Evolutionary conservation across 2,888 invertebrate genomes (phyloP).

Genomic region (Erebia epiphron): DNA sequence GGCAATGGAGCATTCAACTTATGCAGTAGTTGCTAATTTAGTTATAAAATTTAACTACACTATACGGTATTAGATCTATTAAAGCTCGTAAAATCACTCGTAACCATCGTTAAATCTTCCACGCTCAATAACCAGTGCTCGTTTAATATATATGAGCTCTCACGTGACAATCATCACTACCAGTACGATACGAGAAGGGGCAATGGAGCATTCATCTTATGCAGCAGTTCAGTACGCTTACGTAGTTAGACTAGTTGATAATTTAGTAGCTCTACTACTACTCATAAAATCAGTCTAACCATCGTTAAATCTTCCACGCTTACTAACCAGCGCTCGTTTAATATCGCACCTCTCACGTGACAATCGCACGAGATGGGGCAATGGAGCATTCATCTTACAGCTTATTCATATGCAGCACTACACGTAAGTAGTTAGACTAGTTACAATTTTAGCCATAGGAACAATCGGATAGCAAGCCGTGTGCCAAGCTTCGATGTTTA

Average conservation of each 20-base stretch:
- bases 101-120: too few relatives aligned
- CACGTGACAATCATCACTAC: constrained; percentile 27
- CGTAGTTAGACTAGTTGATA: constrained; percentile 45
- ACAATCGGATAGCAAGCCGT: constrained; percentile 52
- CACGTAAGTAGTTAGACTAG: constrained; percentile 42
- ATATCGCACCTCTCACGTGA: constrained; percentile 25
- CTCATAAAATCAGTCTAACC: too few relatives aligned
- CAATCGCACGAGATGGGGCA: constrained; percentile 21
- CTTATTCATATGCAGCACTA: constrained; percentile 33
- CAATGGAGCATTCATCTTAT: constrained; percentile 1
- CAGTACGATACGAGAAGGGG: constrained; percentile 23
- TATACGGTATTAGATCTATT: too few relatives aligned
- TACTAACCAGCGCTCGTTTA: too few relatives aligned
- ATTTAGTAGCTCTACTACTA: too few relatives aligned
- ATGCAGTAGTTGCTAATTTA: background rate
- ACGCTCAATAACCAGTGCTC: too few relatives aligned
- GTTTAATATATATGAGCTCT: background rate
- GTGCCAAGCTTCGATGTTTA: constrained; percentile 62
- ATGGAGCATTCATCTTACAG: background rate
- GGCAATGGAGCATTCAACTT: background rate
- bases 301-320: too few relatives aligned
- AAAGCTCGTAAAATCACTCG: too few relatives aligned
- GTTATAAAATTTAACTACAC: too few relatives aligned
- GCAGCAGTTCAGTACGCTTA: constrained; percentile 41
- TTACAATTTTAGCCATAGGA: constrained; percentile 51